Base-by-base conservation (phyloP, 2,797 vertebrate genomes). In the Kryptopterus vitreolus region DNA sequence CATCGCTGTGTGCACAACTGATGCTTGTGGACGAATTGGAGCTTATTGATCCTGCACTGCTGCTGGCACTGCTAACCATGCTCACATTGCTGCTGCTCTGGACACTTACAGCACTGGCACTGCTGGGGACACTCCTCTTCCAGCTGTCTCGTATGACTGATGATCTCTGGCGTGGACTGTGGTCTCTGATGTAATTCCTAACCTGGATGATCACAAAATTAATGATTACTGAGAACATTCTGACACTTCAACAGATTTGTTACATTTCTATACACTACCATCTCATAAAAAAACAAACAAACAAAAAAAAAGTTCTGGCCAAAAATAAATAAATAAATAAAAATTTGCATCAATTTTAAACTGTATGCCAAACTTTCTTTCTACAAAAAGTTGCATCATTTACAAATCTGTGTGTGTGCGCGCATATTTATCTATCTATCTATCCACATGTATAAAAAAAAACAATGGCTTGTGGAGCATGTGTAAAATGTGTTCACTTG, bases 1-100 rank as follows among this genome's bases (percentile, higher is more conserved):
- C 96, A 33, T 99, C 98, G 0, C 98, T 99, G 93, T 98, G 96
- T 0, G 97, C 96, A 84, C 96, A 94, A 90, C 98, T 99, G 89
- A 99, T 97, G 93, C 95, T 98, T 86, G 97, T 96, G 90, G 97
- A 94, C 52, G 92, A 93, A 0, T 96, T 96, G 82, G 96, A 97
- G 53, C 95, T 93, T 0, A 94, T 90, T 15, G 97, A 98, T 63
- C 92, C 94, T 22, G 92, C 88, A 11, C 93, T 91, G 88, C 96
- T 98, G 94, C 97, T 98, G 7, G 90, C 89, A 0, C 96, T 96
- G 88, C 97, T 98, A 88, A 97, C 96, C 95, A 98, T 96, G 94
- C 98, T 99, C 90, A 94, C 96, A 76, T 96, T 96, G 8, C 96
- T 98, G 92, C 97, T 98, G 91, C 96, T 96, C 87, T 94, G 91